Evolutionary conservation across 2,888 invertebrate species (phyloP).

Genomic region (Eledona agricola): DNA sequence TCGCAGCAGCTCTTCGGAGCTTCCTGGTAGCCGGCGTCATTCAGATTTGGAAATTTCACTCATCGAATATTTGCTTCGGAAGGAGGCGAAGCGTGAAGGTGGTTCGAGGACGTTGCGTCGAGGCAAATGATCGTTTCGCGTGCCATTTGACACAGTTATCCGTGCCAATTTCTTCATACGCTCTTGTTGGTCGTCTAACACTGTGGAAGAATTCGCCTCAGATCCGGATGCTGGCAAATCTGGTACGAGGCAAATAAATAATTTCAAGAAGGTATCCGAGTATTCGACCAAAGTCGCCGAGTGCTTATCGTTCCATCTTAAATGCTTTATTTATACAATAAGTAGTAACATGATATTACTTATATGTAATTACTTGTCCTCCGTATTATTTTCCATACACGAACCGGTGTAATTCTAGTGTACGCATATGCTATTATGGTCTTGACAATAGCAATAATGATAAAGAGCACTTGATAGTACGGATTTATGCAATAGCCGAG

Average conservation of each 20-base stretch:
- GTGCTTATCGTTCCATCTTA: slow-evolving; percentile 27
- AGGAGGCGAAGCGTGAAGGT: slow-evolving; percentile 4
- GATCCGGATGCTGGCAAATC: slow-evolving; percentile 20
- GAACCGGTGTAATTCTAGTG: slow-evolving; percentile 38
- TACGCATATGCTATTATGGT: slow-evolving; percentile 36
- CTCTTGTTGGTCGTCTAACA: slow-evolving; percentile 9
- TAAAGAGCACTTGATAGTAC: slow-evolving; percentile 36
- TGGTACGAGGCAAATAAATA: slow-evolving; percentile 26
- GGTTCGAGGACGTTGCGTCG: not conserved
- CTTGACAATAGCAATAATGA: slow-evolving; percentile 37
- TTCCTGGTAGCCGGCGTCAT: too few relatives aligned
- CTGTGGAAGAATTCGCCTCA: slow-evolving; percentile 12
- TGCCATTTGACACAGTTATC: slow-evolving; percentile 32
- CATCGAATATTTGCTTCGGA: slow-evolving; percentile 2
- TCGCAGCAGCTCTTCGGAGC: too few relatives aligned
- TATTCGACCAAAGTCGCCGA: slow-evolving; percentile 17
- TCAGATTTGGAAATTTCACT: too few relatives aligned
- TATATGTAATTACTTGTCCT: slow-evolving; percentile 38
- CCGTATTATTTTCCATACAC: slow-evolving; percentile 38
- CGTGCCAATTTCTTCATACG: slow-evolving; percentile 22
- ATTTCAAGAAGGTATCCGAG: slow-evolving; percentile 18
- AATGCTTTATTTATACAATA: slow-evolving; percentile 39
- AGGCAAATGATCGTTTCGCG: slow-evolving; percentile 8
- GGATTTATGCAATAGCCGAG: slow-evolving; percentile 32
- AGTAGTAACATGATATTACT: slow-evolving; percentile 38